Conservation (phyloP, 2,113 vertebrate species). For the Epinephelus lanceolatus region DNA sequence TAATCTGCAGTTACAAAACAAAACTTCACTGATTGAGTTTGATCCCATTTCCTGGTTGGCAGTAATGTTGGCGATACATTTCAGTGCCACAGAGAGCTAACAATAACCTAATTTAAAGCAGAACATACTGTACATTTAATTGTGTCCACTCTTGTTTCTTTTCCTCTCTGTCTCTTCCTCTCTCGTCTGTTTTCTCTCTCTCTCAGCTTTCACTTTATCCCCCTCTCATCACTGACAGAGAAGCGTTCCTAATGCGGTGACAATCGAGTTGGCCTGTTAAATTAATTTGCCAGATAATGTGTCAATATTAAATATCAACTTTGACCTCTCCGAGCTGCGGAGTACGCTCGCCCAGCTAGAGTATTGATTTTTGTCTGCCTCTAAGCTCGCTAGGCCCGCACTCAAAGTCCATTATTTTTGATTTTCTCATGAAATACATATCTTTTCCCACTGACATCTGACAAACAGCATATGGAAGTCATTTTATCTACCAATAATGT, state of each 20-base stretch:
- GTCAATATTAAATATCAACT: constrained; percentile 89
- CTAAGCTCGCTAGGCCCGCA: constrained; percentile 76
- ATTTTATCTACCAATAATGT: constrained; percentile 90
- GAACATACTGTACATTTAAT: constrained; percentile 22
- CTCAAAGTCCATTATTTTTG: constrained; percentile 91
- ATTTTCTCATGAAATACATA: constrained; percentile 91
- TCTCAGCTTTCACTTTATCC: constrained; percentile 59
- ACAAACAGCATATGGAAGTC: constrained; percentile 91
- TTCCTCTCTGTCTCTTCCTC: constrained; percentile 6
- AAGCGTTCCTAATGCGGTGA: constrained; percentile 76
- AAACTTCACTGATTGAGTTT: constrained; percentile 45
- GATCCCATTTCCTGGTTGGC: constrained; percentile 29
- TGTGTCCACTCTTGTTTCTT: constrained; percentile 31
- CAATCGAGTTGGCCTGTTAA: constrained; percentile 82
- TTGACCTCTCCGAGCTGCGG: constrained; percentile 80
- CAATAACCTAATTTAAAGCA: constrained; percentile 38
- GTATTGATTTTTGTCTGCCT: constrained; percentile 87
- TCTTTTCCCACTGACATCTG: constrained; percentile 89
- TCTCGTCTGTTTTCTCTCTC: constrained; percentile 29
- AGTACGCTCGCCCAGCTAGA: constrained; percentile 73
- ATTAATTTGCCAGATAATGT: constrained; percentile 88
- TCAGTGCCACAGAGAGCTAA: constrained; percentile 5
- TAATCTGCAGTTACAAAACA: constrained; percentile 32
- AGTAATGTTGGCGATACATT: constrained; percentile 29
- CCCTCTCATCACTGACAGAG: constrained; percentile 65